These are phyloP conservation scores for Fistularia commersonii DNA, from an alignment of 2,797 vertebrate species.

Conservation along the genomic window DNA sequence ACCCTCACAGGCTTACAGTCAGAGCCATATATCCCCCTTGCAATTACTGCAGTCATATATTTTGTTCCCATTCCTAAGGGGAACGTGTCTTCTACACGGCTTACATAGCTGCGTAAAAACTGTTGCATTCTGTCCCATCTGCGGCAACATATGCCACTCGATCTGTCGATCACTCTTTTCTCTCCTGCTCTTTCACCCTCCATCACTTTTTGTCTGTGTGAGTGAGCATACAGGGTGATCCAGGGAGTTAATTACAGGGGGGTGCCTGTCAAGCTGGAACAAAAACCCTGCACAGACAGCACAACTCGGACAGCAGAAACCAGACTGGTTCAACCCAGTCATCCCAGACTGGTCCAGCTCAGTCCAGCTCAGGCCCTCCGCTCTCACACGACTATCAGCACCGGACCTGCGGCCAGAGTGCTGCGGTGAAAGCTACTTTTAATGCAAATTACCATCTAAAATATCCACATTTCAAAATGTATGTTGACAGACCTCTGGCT, in stretches of 20 bases:
- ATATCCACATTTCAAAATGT: conserved; percentile 16
- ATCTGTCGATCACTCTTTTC: conserved; percentile 37
- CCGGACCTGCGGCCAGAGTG: conserved; percentile 4
- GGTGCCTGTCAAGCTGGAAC: conserved; percentile 75
- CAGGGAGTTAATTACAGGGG: conserved; percentile 80
- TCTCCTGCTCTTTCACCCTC: conserved; percentile 15
- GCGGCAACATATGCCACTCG: conserved; percentile 50
- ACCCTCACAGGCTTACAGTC: conserved; percentile 27
- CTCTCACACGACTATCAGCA: conserved; percentile 20
- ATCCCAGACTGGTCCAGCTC: conserved; percentile 57
- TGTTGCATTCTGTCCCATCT: conserved; percentile 34
- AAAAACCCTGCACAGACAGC: conserved; percentile 82
- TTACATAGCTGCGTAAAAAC: conserved; percentile 23
- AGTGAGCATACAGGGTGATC: conserved; percentile 76
- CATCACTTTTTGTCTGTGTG: conserved; percentile 60
- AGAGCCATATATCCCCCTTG: conserved; percentile 23
- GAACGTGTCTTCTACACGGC: conserved; percentile 4
- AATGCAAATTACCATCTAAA: background rate
- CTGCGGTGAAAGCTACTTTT: conserved; percentile 3
- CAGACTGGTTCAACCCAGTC: conserved; percentile 72
- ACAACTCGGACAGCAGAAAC: conserved; percentile 75
- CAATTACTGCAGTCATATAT: conserved; percentile 3
- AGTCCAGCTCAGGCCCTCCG: conserved; percentile 40
- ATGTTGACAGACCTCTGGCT: background rate
- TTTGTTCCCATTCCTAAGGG: conserved; percentile 5